These are phyloP conservation scores for Drosophila anceps DNA, from an alignment of 2,888 invertebrate genomes.

Conservation along the genomic window DNA sequence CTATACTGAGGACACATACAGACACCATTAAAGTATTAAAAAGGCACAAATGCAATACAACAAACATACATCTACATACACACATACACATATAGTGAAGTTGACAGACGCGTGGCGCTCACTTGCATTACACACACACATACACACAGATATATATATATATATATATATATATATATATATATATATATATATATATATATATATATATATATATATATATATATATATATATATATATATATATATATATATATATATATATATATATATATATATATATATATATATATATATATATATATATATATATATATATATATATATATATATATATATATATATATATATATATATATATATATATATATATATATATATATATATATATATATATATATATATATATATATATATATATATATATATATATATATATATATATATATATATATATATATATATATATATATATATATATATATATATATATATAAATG, in stretches of 20 bases:
- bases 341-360: slow-evolving; percentile 8
- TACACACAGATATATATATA: slow-evolving; percentile 14
- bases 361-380: slow-evolving; percentile 7
- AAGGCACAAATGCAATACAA: slow-evolving; percentile 69
- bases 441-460: neutral
- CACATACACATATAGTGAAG: slow-evolving; percentile 45
- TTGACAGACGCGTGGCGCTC: slow-evolving; percentile 59
- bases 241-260: slow-evolving; percentile 7
- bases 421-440: slow-evolving; percentile 7
- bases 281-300: slow-evolving; percentile 1
- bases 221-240: too few species aligned
- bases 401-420: slow-evolving; percentile 8
- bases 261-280: slow-evolving; percentile 8
- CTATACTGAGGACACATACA: slow-evolving; percentile 65
- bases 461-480: slow-evolving; percentile 6
- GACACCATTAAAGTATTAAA: slow-evolving; percentile 70
- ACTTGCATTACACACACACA: slow-evolving; percentile 26
- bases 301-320: slow-evolving; percentile 4
- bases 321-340: slow-evolving; percentile 9
- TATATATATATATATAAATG: slow-evolving; percentile 19
- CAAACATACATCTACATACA: slow-evolving; percentile 45
- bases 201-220: slow-evolving; percentile 4
- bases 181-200: slow-evolving; percentile 7
- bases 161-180: neutral
- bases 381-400: neutral